Evolutionary conservation across 2,888 invertebrate genomes (phyloP), one percentile per base, ranked within the genome.

Genomic region (Augochlorella aurata): DNA sequence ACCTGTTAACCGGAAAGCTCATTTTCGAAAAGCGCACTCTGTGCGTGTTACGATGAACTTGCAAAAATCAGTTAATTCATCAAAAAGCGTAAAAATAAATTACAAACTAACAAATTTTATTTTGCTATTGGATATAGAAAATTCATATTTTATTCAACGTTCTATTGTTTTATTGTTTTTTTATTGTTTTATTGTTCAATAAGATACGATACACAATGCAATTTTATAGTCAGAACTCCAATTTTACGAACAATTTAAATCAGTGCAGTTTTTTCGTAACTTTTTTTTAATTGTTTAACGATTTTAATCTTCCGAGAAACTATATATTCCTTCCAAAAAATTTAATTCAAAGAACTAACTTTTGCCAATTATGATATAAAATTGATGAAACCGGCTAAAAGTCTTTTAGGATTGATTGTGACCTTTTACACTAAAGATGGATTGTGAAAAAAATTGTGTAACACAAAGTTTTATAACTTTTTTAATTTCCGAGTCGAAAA

Each of bases 11-110:
- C 7, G 52, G 52, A 16, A 8, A 58, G 16, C 16, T 1, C 58
- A 24, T 58, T 58, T 58, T 58, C 24, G 21, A 16, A 58, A 58
- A 58, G 58, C 58, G 58, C 58, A 58, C 58, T 58, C 58, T 58
- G 16, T 58, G 16, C 58, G 24, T 2, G 16, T 58, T 29, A n/a
- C 24, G 24, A 24, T 16, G 58, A 58, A 58, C 58, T 58, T 58
- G 24, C 58, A 58, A 58, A 58, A 58, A 58, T 14, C 16, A 58
- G 16, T 16, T 24, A 24, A 58, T 24, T 24, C 24, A 24, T 58
- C 7, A 24, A 24, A 58, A 58, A 24, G 8, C 24, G 7, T 58
- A 8, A 58, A 58, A 24, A 58, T 58, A 58, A 58, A 58, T 58
- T 58, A 16, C 24, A 16, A 24, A 58, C 24, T 24, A 14, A 58